Evolutionary conservation across 2,113 vertebrate species (phyloP).

Genomic region (Pelodiscus sinensis): DNA sequence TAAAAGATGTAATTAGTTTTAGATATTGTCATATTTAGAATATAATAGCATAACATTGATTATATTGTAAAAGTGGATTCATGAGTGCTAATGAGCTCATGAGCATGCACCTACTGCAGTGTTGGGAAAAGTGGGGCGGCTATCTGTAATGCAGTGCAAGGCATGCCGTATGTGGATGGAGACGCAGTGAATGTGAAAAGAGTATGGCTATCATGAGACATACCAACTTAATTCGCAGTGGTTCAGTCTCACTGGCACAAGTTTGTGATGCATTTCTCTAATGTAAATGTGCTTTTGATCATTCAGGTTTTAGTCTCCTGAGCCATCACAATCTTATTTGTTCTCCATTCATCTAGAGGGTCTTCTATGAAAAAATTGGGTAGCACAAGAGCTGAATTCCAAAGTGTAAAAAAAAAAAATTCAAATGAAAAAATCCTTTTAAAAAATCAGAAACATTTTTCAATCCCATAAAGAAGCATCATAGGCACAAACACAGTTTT

Average conservation of each 20-base stretch:
- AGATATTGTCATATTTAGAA: neutral
- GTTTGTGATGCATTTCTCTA: neutral
- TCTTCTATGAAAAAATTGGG: neutral
- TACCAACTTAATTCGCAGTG: neutral
- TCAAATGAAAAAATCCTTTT: conserved; percentile 26
- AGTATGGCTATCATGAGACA: neutral
- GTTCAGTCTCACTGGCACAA: neutral
- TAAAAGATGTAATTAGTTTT: neutral
- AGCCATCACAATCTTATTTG: neutral
- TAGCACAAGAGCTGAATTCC: neutral
- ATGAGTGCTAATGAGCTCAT: neutral
- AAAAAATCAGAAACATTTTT: neutral
- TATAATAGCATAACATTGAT: neutral
- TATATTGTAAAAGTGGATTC: neutral
- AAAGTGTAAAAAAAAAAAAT: conserved; percentile 41
- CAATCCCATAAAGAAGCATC: neutral
- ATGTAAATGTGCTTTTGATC: neutral
- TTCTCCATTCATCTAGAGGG: neutral
- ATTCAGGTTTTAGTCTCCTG: neutral
- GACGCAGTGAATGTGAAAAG: neutral
- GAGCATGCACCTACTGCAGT: neutral
- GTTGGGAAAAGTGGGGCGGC: neutral
- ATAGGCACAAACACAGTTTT: neutral
- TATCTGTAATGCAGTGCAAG: neutral
- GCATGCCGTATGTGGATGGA: neutral